These are phyloP conservation scores for Micrasema minimum DNA, from an alignment of 1,140 invertebrate genomes.

Conservation along the genomic window DNA sequence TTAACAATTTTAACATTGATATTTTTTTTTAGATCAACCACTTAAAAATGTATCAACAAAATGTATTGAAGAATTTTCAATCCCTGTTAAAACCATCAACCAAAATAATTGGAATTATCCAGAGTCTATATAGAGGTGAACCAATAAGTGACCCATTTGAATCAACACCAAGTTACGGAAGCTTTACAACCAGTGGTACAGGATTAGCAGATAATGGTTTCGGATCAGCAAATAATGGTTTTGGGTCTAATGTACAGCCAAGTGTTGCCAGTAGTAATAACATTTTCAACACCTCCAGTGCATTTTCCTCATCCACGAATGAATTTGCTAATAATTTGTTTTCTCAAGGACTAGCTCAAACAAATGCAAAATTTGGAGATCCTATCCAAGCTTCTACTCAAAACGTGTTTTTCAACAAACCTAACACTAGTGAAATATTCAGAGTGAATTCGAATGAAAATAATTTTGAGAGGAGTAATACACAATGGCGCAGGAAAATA, in stretches of 20 bases:
- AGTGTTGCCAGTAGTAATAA: slow-evolving; percentile 5
- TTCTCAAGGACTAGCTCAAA: slow-evolving; percentile 16
- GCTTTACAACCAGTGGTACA: neutral
- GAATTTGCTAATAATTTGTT: slow-evolving; percentile 29
- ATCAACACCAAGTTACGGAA: neutral
- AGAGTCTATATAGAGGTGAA: slow-evolving; percentile 41
- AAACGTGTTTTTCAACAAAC: slow-evolving; percentile 16
- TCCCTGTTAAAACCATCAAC: slow-evolving; percentile 37
- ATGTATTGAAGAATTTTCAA: slow-evolving; percentile 43
- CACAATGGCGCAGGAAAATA: slow-evolving; percentile 9
- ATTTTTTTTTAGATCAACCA: slow-evolving; percentile 43
- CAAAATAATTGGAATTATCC: slow-evolving; percentile 15
- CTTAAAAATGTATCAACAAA: slow-evolving; percentile 9
- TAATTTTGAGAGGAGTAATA: slow-evolving; percentile 26
- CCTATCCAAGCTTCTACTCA: slow-evolving; percentile 11
- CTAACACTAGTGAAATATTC: neutral
- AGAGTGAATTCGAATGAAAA: slow-evolving; percentile 20
- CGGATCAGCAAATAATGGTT: neutral
- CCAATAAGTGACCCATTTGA: slow-evolving; percentile 33
- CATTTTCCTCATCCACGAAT: slow-evolving; percentile 2
- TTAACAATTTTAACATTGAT: too few species aligned
- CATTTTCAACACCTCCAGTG: slow-evolving; percentile 12
- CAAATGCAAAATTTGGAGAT: neutral
- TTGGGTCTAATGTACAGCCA: neutral
- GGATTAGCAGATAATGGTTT: neutral